Base-by-base conservation (phyloP, 35 echinoderm and acorn worm species). In the Lytechinus pictus region DNA sequence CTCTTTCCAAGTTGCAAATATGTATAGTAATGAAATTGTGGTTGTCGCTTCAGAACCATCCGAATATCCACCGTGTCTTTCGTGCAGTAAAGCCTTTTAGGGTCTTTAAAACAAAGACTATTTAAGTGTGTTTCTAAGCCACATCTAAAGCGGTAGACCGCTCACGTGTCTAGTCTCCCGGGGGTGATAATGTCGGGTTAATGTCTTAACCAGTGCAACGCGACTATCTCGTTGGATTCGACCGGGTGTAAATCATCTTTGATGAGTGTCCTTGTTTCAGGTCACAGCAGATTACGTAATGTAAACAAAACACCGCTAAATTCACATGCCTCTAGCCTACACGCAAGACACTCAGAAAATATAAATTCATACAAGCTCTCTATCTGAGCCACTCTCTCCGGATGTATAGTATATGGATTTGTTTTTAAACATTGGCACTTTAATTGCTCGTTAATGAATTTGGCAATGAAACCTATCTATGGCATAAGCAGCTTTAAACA, bases 271-370 rank as follows among this genome's bases (percentile, higher is more conserved):
- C 88, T 90, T 90, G 88, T 90, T 90, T 90, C 88, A 54, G 88
- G 88, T 90, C 88, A 90, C 88, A 54, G 52, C 52, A 90, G 88
- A 90, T 90, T 90, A 90, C 88, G 88, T 90, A 90, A 90, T 90
- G 88, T 90, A 90, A 90, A 90, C 88, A 90, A 90, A 16, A 79
- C 33, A 79, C 66, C 19, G 66, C 19, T 79, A 79, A 79, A 79
- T 79, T 79, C 66, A 79, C 66, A 79, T 79, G 66, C 66, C 66
- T 79, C 66, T 79, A 79, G 66, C 66, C 66, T 79, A 16, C 66
- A 24, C 19, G 66, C 66, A 79, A 79, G 66, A 24, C 66, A 24
- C n/a, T 19, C 66, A 14, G 66, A 79, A 5, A n/a, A 44, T 44
- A 2, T 44, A 44, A 44, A 44, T 44, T 44, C 33, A 44, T 44